Evolutionary conservation across 2,888 invertebrate species (phyloP), one percentile per base, ranked within the genome.

Genomic region (Atherix ibis): DNA sequence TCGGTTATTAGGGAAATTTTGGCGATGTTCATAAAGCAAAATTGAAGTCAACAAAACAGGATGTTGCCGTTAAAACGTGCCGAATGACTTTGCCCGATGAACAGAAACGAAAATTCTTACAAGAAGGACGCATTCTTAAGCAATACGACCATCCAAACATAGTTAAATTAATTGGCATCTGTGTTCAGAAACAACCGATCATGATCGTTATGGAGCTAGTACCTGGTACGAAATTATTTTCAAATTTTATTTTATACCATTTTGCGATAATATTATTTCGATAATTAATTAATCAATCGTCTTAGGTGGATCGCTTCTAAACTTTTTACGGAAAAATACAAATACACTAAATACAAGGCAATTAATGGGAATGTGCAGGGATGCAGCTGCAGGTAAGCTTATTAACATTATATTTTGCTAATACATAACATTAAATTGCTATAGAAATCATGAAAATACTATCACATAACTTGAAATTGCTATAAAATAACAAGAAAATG

Each of bases 121-220:
- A 89, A 56, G 95, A 95, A 56, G 94, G 94, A 0, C 68, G 94
- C 45, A 94, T 95, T 45, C 67, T 95, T 10, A 92, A 94, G 57
- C 92, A 92, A 58, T 95, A 95, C 58, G 84, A 92, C 58, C 95
- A 95, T 62, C 88, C 89, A 1, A 95, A 95, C 63, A 88, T 95
- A 43, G 95, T 95, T 24, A 76, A 87, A 52, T 73, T 97, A 25
- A 92, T 94, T 47, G 97, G 97, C 18, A 94, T 97, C 48, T 95
- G 94, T 48, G 94, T 94, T 42, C 94, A 94, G 61, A 88, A 92
- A 53, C 92, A 94, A 50, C 97, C 97, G 0, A 92, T 97, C 37
- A 94, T 95, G 92, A 94, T 97, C 50, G 92, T 97, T 19, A 95
- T 97, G 95, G 97, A 97, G 65, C 70, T 91, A 40, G 94, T 94